phyloP scores from a whole-genome alignment of 2,113 vertebrate genomes.

The Condylura cristata region DNA sequence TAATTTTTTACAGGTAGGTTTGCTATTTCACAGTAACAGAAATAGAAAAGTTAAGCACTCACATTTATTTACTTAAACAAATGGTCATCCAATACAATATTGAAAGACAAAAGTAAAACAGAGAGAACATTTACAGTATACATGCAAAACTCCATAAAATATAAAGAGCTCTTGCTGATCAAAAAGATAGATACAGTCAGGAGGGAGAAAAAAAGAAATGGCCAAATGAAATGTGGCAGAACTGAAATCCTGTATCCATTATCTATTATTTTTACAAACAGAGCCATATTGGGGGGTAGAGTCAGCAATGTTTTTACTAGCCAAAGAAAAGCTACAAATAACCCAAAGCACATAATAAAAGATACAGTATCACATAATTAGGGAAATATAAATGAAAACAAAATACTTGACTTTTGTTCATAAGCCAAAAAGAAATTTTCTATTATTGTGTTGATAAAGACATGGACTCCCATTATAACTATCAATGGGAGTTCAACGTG shows the following conservation, averaged over 20 bases:
- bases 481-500: neutral
- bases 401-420: slow-evolving; percentile 17
- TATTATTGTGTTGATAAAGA: neutral
- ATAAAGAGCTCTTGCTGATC: neutral
- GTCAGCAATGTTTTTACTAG: neutral
- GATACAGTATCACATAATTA: neutral
- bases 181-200: neutral
- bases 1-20: neutral
- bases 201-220: neutral
- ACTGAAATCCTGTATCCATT: neutral
- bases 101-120: slow-evolving; percentile 18
- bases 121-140: neutral
- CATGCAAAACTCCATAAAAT: neutral
- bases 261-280: neutral
- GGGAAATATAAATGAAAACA: slow-evolving; percentile 31
- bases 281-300: neutral
- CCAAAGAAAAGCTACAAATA: neutral
- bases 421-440: neutral
- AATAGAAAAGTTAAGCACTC: slow-evolving; percentile 40
- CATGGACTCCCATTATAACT: neutral
- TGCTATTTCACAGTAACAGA: slow-evolving; percentile 35
- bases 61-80: neutral
- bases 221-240: neutral
- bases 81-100: neutral
- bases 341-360: slow-evolving; percentile 14